Percentiles rank a stretch among this genome's conserved stretches.
Evolutionary conservation across 2,797 vertebrate species (phyloP).

Genomic region (Thunnus albacares): DNA sequence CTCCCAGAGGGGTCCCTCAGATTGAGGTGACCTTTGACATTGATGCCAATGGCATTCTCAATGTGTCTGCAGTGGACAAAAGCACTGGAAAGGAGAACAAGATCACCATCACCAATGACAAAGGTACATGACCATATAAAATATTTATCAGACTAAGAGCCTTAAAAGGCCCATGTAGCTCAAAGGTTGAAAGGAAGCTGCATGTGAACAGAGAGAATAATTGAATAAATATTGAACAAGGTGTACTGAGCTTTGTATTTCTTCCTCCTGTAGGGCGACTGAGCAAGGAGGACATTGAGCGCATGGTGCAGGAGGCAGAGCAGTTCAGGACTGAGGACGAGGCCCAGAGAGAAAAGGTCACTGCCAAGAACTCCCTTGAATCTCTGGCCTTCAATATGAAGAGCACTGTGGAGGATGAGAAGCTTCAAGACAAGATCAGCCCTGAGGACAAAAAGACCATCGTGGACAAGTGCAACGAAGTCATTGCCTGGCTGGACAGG

Average conservation of each 20-base stretch:
- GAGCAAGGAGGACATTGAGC: slow-evolving; percentile 89
- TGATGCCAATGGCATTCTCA: slow-evolving; percentile 90
- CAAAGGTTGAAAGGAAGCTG: background rate
- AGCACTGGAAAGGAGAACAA: slow-evolving; percentile 91
- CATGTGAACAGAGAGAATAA: background rate
- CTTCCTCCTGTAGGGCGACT: slow-evolving; percentile 79
- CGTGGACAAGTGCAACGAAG: slow-evolving; percentile 87
- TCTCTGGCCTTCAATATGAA: slow-evolving; percentile 90
- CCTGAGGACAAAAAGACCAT: slow-evolving; percentile 88
- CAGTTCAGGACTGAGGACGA: slow-evolving; percentile 87
- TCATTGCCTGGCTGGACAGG: slow-evolving; percentile 88
- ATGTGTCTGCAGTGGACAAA: slow-evolving; percentile 90
- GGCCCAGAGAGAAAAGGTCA: slow-evolving; percentile 85
- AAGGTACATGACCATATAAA: slow-evolving; percentile 76
- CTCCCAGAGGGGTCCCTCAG: slow-evolving; percentile 89
- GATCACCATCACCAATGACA: slow-evolving; percentile 91
- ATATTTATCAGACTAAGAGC: slow-evolving; percentile 3
- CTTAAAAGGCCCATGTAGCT: background rate
- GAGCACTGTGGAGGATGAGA: slow-evolving; percentile 88
- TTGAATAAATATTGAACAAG: background rate
- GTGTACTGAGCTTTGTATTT: background rate
- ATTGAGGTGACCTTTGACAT: slow-evolving; percentile 91
- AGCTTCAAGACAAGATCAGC: slow-evolving; percentile 88
- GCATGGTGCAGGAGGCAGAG: slow-evolving; percentile 89
- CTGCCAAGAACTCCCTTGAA: slow-evolving; percentile 87